Conservation (phyloP, 2,888 invertebrate genomes). For the Amaurobius ferox region DNA sequence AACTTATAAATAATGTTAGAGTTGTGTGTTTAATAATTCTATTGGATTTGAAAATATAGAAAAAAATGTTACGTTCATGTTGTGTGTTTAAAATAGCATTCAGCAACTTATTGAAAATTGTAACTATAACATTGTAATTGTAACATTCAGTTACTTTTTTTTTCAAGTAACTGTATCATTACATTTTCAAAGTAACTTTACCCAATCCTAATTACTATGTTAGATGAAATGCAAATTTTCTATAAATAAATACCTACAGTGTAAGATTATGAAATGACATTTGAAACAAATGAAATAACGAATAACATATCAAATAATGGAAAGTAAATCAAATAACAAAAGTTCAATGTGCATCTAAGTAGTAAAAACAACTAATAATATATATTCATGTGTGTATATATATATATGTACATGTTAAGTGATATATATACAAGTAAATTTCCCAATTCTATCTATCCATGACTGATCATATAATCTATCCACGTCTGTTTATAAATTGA, state of each 20-base stretch:
- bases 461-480: conserved; percentile 24
- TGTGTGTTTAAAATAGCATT: no score
- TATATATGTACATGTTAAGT: conserved; percentile 54
- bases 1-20: no score
- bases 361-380: conserved; percentile 59
- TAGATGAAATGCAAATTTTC: background rate
- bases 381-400: conserved; percentile 32
- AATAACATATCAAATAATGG: background rate
- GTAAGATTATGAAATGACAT: background rate
- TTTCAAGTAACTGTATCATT: no score
- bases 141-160: no score
- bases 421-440: conserved; percentile 60
- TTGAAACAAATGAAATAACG: background rate
- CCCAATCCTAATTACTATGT: background rate
- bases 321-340: background rate
- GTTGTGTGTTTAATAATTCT: no score
- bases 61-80: no score
- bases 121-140: no score
- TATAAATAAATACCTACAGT: background rate
- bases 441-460: conserved; percentile 35
- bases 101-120: no score
- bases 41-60: no score
- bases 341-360: conserved; percentile 23
- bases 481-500: conserved; percentile 32
- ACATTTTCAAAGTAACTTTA: no score